A percentile compares a stretch with the other conserved stretches of the same genome.
Conservation (phyloP, 2,888 invertebrate genomes). For the Horisme vitalbata region DNA sequence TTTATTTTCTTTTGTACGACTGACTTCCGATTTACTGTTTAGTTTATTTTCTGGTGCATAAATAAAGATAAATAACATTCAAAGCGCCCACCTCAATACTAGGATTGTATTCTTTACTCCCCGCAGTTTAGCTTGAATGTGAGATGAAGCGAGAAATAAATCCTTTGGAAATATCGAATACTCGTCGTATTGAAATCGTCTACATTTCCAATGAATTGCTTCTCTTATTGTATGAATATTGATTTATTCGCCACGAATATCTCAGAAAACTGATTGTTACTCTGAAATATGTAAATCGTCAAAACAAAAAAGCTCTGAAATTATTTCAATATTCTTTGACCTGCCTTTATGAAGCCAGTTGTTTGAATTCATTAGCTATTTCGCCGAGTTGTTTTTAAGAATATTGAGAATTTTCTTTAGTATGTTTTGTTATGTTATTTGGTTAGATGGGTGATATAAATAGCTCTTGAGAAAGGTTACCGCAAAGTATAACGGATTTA, state of each 20-base stretch:
- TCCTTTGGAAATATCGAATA: conserved; percentile 6
- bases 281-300: conserved; percentile 12
- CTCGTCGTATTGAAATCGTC: conserved; percentile 17
- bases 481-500: background rate
- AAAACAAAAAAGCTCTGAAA: conserved; percentile 9
- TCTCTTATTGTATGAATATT: conserved; percentile 24
- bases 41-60: background rate
- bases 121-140: conserved; percentile 7
- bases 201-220: conserved; percentile 21
- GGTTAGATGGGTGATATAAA: conserved; percentile 10
- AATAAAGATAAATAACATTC: conserved; percentile 4
- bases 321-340: conserved; percentile 13
- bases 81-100: conserved; percentile 3
- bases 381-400: conserved; percentile 2
- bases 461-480: conserved; percentile 2
- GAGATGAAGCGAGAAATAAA: conserved; percentile 17
- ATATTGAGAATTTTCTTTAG: conserved; percentile 2
- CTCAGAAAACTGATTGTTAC: conserved; percentile 13
- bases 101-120: conserved; percentile 2
- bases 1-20: no score
- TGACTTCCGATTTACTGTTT: background rate
- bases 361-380: conserved; percentile 7
- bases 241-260: conserved; percentile 19
- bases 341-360: conserved; percentile 6
- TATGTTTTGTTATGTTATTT: background rate